A percentile compares a stretch with the other conserved stretches of the same genome.
Evolutionary conservation across 2,888 invertebrate genomes (phyloP).

Genomic region (Dysmachus trigonus): DNA sequence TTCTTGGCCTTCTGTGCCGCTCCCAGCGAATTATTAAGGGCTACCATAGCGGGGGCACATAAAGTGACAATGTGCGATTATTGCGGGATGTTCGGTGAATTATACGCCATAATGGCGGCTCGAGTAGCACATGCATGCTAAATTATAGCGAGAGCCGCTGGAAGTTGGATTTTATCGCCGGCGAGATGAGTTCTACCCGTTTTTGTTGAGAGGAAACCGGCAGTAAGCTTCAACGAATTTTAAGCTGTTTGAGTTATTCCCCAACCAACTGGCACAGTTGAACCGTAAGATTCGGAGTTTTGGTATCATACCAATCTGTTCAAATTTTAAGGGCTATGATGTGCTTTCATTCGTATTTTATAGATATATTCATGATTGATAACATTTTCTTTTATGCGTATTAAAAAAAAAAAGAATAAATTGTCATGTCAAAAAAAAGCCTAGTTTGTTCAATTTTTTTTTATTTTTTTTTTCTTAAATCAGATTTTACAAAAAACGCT

Average conservation of each 20-base stretch:
- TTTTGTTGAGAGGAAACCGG: background rate
- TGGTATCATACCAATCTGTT: background rate
- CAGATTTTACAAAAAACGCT: too few species aligned
- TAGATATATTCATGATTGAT: background rate
- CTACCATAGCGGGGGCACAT: background rate
- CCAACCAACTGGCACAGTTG: background rate
- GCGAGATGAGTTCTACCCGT: background rate
- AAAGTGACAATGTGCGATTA: conserved; percentile 12
- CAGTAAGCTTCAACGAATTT: background rate
- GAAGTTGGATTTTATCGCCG: background rate
- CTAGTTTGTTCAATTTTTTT: too few species aligned
- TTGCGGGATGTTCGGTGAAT: background rate
- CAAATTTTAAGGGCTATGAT: background rate
- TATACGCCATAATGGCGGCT: background rate
- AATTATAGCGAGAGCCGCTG: background rate
- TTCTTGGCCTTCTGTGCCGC: background rate
- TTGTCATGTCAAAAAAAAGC: too few species aligned
- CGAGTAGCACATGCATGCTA: background rate
- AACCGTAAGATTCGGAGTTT: background rate
- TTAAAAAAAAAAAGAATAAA: too few species aligned
- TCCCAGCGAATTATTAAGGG: background rate
- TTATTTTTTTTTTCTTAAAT: too few species aligned
- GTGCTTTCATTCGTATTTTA: background rate
- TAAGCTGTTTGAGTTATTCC: background rate
- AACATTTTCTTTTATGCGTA: background rate